Conservation (phyloP, 2,113 vertebrate species). For the Mellivora capensis region DNA sequence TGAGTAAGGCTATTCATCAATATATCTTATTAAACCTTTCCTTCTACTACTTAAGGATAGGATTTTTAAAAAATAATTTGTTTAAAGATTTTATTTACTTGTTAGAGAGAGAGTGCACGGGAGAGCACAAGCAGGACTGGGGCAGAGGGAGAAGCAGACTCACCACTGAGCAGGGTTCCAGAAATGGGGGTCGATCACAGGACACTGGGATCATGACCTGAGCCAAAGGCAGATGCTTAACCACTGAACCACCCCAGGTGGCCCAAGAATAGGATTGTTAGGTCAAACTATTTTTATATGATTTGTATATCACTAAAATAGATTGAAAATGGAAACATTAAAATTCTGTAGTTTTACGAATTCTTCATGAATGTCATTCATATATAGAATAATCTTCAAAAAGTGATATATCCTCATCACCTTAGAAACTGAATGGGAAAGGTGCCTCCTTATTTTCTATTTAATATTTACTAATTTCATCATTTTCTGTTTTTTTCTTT, state of each 20-base stretch:
- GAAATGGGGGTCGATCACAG: not conserved
- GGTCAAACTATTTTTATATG: not conserved
- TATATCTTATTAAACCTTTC: not conserved
- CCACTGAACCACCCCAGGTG: not conserved
- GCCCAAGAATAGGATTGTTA: not conserved
- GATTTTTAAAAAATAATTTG: not conserved
- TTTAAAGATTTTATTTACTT: not conserved
- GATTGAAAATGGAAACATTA: not conserved
- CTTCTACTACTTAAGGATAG: not conserved
- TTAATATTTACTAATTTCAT: not conserved
- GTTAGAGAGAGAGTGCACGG: not conserved
- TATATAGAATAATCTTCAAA: not conserved
- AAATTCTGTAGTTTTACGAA: not conserved
- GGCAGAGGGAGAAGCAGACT: not conserved
- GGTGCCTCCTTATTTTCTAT: not conserved
- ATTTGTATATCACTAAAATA: not conserved
- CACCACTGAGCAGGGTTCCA: not conserved
- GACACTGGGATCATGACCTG: not conserved
- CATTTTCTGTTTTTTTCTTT: not conserved
- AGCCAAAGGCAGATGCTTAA: not conserved
- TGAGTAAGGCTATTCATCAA: not conserved
- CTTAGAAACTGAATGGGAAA: not conserved
- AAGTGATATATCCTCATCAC: not conserved
- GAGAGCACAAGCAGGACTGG: not conserved
- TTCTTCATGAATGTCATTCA: not conserved